Evolutionary conservation across 2,888 invertebrate genomes (phyloP).

Genomic region (Cerceris ruficornis): DNA sequence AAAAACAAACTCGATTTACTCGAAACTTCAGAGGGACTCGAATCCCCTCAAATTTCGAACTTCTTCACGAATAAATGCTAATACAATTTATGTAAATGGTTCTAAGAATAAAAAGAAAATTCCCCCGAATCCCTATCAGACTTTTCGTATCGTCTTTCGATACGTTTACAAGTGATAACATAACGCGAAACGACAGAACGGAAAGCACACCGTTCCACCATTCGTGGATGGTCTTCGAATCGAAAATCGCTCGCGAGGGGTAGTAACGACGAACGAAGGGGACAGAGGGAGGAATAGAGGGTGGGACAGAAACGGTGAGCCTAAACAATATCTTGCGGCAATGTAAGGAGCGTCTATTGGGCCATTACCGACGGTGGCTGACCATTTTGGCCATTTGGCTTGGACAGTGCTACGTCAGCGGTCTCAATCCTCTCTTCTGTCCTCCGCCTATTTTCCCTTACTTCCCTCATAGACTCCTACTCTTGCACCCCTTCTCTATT

Average conservation of each 20-base stretch:
- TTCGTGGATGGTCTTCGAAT: slow-evolving; percentile 43
- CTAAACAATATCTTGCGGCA: slow-evolving; percentile 82
- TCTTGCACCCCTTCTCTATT: slow-evolving; percentile 44
- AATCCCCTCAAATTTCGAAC: too few relatives aligned
- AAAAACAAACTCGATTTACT: too few relatives aligned
- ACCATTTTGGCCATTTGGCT: slow-evolving; percentile 79
- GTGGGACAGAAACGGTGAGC: slow-evolving; percentile 65
- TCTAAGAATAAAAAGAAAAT: too few relatives aligned
- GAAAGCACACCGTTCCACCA: slow-evolving; percentile 23
- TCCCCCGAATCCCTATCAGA: neutral
- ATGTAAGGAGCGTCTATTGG: slow-evolving; percentile 81
- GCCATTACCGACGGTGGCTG: slow-evolving; percentile 80
- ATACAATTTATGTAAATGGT: too few relatives aligned
- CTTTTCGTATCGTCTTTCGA: slow-evolving; percentile 7
- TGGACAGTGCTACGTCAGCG: slow-evolving; percentile 80
- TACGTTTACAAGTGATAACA: slow-evolving; percentile 58
- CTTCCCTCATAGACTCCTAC: slow-evolving; percentile 48
- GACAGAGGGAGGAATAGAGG: slow-evolving; percentile 15
- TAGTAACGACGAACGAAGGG: slow-evolving; percentile 8
- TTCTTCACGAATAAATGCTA: too few relatives aligned
- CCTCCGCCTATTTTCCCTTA: slow-evolving; percentile 58
- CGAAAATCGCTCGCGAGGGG: slow-evolving; percentile 61
- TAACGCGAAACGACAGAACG: slow-evolving; percentile 47
- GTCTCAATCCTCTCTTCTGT: slow-evolving; percentile 66
- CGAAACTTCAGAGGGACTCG: too few relatives aligned